Evolutionary conservation across 2,888 invertebrate genomes (phyloP).

Genomic region (Troides oblongomaculatus): DNA sequence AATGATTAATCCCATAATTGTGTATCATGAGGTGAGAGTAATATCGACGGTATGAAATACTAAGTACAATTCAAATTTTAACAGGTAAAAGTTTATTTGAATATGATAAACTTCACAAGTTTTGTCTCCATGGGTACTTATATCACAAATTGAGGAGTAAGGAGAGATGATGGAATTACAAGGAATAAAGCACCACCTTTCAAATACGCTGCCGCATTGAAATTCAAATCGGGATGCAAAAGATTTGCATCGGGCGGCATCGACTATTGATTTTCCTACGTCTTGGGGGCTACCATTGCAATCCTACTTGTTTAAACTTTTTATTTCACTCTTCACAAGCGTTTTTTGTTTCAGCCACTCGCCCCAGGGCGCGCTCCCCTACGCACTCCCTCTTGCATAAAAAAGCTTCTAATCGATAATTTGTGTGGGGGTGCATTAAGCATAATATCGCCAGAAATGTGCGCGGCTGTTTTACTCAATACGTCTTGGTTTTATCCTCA

Average conservation of each 20-base stretch:
- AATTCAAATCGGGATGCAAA: conserved; percentile 73
- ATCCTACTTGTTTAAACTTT: conserved; percentile 79
- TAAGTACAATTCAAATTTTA: no score
- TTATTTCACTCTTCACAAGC: conserved; percentile 78
- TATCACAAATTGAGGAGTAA: not conserved
- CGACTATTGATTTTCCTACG: conserved; percentile 75
- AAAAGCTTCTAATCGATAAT: conserved; percentile 81
- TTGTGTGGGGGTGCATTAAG: conserved; percentile 81
- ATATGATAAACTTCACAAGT: not conserved
- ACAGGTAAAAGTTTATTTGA: no score
- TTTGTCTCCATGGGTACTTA: not conserved
- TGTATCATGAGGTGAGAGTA: no score
- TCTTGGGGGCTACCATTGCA: conserved; percentile 74
- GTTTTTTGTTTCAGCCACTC: conserved; percentile 80
- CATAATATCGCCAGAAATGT: conserved; percentile 70
- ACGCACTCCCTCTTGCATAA: conserved; percentile 79
- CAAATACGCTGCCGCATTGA: conserved; percentile 67
- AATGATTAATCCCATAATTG: no score
- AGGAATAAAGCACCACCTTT: conserved; percentile 56
- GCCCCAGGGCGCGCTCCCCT: conserved; percentile 70
- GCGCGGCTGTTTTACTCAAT: conserved; percentile 74
- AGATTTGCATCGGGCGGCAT: conserved; percentile 75
- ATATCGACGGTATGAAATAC: no score
- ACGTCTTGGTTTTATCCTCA: conserved; percentile 73
- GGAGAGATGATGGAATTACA: conserved; percentile 45